Base-by-base conservation (phyloP, 2,113 vertebrate species). In the Megaceryle torquata region DNA sequence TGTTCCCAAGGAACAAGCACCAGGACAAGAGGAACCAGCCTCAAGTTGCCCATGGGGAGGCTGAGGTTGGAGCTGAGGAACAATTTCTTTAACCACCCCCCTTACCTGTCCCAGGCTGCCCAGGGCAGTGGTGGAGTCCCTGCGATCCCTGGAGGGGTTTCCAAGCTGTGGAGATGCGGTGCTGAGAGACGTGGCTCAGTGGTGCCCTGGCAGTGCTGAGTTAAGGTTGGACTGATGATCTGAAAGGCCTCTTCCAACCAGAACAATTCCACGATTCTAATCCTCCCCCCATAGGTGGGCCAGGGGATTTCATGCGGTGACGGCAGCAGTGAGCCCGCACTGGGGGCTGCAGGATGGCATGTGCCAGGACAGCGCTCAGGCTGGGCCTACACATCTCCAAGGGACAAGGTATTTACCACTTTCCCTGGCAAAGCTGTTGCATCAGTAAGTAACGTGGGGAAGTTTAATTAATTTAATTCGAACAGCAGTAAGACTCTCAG, bases 371-470 rank as follows among this genome's bases (percentile, higher is more conserved):
- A 39, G 25, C 10, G 37, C 37, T 39, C 61, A 29, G 60, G 61
- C 11, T 60, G 57, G 63, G 63, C 63, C 31, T 19, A 29, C 43
- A 41, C 28, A 31, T 43, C 28, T 31, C 39, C 9, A 12, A 31
- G 63, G 18, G 19, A 65, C 8, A 13, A 29, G 37, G 61, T 41
- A 24, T 35, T 22, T 35, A 60, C 33, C 18, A 39, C 10, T 60
- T 44, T 20, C 57, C 64, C 24, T 9, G 8, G 48, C 31, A 57
- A 31, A 87, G 61, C 37, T 17, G 44, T 43, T 44, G 26, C n/a
- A 11, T 7, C 1, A 1, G 26, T 28, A 39, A 6, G 4, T 12
- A 33, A 22, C 2, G 2, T 6, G 15, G 15, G 29, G 53, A 33
- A 35, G 35, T 37, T 79, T 41, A 9, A 29, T 2, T 17, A 10